Evolutionary conservation across 2,888 invertebrate species (phyloP).

Genomic region (Erannis defoliaria): DNA sequence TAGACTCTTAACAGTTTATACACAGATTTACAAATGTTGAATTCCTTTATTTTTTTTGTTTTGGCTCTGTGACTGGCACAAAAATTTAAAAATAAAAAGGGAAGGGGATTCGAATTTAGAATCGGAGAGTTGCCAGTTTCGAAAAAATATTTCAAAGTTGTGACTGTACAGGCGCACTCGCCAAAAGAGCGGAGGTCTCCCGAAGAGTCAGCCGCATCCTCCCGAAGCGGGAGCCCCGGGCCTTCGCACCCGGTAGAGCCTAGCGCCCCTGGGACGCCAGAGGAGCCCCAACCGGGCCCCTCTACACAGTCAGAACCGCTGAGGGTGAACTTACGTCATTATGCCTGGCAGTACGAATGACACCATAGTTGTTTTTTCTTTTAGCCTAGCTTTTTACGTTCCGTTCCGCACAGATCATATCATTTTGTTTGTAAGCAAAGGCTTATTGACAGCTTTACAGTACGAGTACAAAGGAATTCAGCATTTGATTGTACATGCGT

Average conservation of each 20-base stretch:
- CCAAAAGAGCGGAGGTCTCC: conserved; percentile 70
- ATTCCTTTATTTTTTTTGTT: conserved; percentile 68
- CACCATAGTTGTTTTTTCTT: conserved; percentile 80
- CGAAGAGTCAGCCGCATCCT: conserved; percentile 61
- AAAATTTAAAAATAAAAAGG: conserved; percentile 48
- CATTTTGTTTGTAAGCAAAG: conserved; percentile 52
- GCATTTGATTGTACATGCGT: conserved; percentile 73
- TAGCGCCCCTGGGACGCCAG: conserved; percentile 54
- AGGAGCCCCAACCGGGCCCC: conserved; percentile 72
- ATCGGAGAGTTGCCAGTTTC: conserved; percentile 41
- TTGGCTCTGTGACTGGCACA: conserved; percentile 32
- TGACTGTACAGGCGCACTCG: conserved; percentile 62
- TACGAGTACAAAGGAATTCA: conserved; percentile 79
- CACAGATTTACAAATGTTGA: conserved; percentile 72
- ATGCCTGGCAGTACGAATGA: conserved; percentile 86
- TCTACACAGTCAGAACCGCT: conserved; percentile 71
- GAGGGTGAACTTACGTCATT: conserved; percentile 84
- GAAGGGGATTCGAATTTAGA: conserved; percentile 53
- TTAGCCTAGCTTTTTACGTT: conserved; percentile 77
- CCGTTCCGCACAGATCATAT: conserved; percentile 71
- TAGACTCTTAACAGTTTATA: conserved; percentile 39
- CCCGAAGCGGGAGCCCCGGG: conserved; percentile 59
- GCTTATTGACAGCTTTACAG: conserved; percentile 63
- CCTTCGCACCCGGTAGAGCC: conserved; percentile 57
- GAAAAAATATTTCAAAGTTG: conserved; percentile 39